Base-by-base conservation (phyloP, 2,797 vertebrate genomes). In the Rhinella marina region DNA sequence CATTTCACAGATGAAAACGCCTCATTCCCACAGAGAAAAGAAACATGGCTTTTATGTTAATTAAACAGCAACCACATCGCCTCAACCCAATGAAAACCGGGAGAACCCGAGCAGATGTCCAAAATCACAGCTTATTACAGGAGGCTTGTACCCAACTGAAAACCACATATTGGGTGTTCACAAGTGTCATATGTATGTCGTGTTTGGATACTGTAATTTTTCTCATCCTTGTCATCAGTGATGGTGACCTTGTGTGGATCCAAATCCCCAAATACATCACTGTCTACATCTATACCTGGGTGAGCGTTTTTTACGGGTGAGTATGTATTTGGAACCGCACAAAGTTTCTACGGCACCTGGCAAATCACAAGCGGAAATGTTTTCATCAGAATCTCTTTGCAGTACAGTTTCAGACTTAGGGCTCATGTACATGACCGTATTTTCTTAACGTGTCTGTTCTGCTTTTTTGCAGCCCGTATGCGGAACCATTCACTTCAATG, bases 41-140 rank as follows among this genome's bases (percentile, higher is more conserved):
- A 61, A 61, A 85, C 83, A 75, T 14, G 56, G 72, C 82, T 85
- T 85, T 85, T 62, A 85, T 76, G 57, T 19, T 85, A 75, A 84
- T 84, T 75, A 85, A 75, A 85, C 83, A 61, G 83, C 83, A 61
- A 32, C 21, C 78, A 25, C 59, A n/a, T 64, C 16, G 32, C 59
- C 11, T 32, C 52, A 16, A n/a, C 70, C 82, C 82, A 10, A 56
- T 32, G 3, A 48, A 3, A 17, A 81, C 73, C 23, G 17, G 9
- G 10, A 62, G 54, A 13, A 59, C 2, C 29, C 23, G 57, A 62
- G 79, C 13, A 48, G 25, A 16, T 21, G n/a, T 57, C 76, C 76
- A 78, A 57, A 57, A 56, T 11, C 54, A 16, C 12, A 3, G 76
- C 76, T 57, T 57, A 29, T 79, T 79, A 79, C 14, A 79, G 76